Conservation (phyloP, 2,113 vertebrate genomes). For the Eublepharis macularius region DNA sequence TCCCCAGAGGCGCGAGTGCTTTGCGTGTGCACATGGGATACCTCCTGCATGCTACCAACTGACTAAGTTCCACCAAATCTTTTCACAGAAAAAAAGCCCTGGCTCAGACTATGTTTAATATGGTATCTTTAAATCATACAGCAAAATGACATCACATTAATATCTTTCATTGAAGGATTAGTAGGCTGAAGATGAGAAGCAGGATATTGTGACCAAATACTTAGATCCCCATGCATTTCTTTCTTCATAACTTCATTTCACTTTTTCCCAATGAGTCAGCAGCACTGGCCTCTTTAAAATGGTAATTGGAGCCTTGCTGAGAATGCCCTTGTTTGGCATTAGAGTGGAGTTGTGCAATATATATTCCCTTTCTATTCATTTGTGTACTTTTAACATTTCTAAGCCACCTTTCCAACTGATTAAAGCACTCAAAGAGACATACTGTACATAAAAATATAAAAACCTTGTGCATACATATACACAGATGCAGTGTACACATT, state of each 20-base stretch:
- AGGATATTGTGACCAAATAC: background rate
- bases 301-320: background rate
- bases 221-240: background rate
- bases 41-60: too few species aligned
- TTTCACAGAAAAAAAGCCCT: too few species aligned
- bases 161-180: background rate
- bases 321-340: background rate
- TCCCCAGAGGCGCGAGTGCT: too few species aligned
- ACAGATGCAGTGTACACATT: background rate
- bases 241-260: background rate
- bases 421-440: background rate
- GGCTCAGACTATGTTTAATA: background rate
- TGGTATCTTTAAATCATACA: background rate
- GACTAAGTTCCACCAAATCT: too few species aligned
- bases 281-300: background rate
- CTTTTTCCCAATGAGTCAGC: background rate
- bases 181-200: background rate
- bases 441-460: background rate
- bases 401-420: background rate
- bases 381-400: background rate
- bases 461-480: too few species aligned
- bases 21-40: too few species aligned
- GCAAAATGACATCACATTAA: background rate
- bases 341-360: too few species aligned
- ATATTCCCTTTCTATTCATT: background rate